phyloP scores from a whole-genome alignment of 2,888 invertebrate species.

The Cephus spinipes region DNA sequence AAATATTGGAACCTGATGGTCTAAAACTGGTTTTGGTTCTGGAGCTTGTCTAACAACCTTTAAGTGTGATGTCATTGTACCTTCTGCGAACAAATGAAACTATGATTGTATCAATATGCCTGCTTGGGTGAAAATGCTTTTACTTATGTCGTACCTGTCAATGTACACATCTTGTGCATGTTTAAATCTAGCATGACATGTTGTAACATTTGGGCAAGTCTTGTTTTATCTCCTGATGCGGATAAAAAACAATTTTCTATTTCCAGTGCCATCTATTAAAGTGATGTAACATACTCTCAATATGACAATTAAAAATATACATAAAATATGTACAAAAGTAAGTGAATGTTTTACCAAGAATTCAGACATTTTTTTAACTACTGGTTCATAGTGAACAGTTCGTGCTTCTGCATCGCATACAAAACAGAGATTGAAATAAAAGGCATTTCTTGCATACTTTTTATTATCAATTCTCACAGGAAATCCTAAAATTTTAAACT shows the following conservation, averaged over 20 bases:
- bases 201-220: slow-evolving; percentile 80
- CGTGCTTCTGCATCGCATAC: slow-evolving; percentile 91
- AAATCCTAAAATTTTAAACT: slow-evolving; percentile 92
- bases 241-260: slow-evolving; percentile 89
- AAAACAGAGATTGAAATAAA: slow-evolving; percentile 95
- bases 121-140: background rate
- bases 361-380: slow-evolving; percentile 93
- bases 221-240: slow-evolving; percentile 73
- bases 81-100: slow-evolving; percentile 71
- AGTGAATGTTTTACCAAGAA: slow-evolving; percentile 76
- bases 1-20: slow-evolving; percentile 92
- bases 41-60: slow-evolving; percentile 86
- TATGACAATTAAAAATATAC: slow-evolving; percentile 8
- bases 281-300: slow-evolving; percentile 10
- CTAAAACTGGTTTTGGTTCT: slow-evolving; percentile 84
- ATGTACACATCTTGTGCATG: slow-evolving; percentile 80
- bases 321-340: background rate
- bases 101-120: background rate
- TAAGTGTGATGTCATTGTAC: slow-evolving; percentile 88
- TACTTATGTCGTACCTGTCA: slow-evolving; percentile 70
- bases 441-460: slow-evolving; percentile 93
- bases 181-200: slow-evolving; percentile 87
- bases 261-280: slow-evolving; percentile 79
- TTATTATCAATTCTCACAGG: slow-evolving; percentile 90
- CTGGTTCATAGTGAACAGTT: slow-evolving; percentile 93